Conservation (phyloP, 2,888 invertebrate species). For the Synergus umbraculus region DNA sequence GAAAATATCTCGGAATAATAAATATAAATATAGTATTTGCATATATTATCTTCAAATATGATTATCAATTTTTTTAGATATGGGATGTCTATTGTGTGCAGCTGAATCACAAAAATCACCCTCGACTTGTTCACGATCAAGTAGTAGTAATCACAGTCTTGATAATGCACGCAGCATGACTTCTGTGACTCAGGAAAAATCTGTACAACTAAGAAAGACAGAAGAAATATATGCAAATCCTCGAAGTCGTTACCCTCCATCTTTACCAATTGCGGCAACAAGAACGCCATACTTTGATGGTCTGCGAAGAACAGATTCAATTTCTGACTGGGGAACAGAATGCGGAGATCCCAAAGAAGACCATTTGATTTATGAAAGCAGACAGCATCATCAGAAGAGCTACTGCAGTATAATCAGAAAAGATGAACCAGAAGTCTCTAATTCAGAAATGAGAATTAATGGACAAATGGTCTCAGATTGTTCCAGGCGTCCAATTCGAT, state of each 20-base stretch:
- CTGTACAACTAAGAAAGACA: constrained; percentile 30
- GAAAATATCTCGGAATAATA: too few relatives aligned
- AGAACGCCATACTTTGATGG: constrained; percentile 20
- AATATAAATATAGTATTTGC: not conserved
- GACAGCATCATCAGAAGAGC: constrained; percentile 57
- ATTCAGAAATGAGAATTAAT: constrained; percentile 61
- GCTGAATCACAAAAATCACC: constrained; percentile 59
- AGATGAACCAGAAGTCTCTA: constrained; percentile 52
- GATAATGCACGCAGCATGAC: constrained; percentile 43
- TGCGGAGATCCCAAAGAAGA: constrained; percentile 21
- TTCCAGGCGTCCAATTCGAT: constrained; percentile 77
- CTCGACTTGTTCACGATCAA: constrained; percentile 58
- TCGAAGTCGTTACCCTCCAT: constrained; percentile 52
- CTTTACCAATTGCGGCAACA: constrained; percentile 40
- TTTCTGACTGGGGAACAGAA: constrained; percentile 41
- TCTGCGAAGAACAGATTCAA: constrained; percentile 42
- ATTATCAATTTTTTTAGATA: constrained; percentile 53
- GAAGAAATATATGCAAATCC: constrained; percentile 48
- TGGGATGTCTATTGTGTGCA: constrained; percentile 60
- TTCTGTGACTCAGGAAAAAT: constrained; percentile 38
- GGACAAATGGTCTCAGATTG: constrained; percentile 66
- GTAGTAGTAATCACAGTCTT: constrained; percentile 49
- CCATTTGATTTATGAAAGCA: constrained; percentile 2
- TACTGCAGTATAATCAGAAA: constrained; percentile 58
- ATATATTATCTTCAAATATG: constrained; percentile 29